phyloP scores from a whole-genome alignment of 2,888 invertebrate species.

The Zonitis immaculata region DNA sequence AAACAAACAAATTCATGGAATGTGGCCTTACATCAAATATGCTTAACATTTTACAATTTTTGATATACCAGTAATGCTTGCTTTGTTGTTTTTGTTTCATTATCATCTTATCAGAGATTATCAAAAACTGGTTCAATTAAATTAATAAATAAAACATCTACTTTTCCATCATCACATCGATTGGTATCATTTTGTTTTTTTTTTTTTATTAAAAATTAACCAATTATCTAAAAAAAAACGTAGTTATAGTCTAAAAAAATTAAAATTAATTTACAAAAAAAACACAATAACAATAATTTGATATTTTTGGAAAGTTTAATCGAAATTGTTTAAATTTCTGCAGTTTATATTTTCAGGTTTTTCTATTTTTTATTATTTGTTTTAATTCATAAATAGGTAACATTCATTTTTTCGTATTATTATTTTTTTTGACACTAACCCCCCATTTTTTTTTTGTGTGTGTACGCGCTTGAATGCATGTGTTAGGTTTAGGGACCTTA shows the following conservation, averaged over 20 bases:
- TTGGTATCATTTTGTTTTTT: background rate
- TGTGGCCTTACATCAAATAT: constrained; percentile 16
- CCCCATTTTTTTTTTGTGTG: constrained; percentile 30
- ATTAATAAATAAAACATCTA: constrained; percentile 9
- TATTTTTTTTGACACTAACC: constrained; percentile 38
- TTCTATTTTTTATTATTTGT: constrained; percentile 19
- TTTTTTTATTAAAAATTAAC: background rate
- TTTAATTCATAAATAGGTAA: constrained; percentile 33
- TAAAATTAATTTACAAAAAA: too few relatives aligned
- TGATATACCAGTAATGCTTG: constrained; percentile 11
- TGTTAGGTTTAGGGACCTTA: constrained; percentile 44
- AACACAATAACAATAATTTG: too few relatives aligned
- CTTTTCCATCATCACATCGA: constrained; percentile 16
- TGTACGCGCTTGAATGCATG: constrained; percentile 49
- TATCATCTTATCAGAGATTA: too few relatives aligned
- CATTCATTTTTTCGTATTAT: constrained; percentile 29
- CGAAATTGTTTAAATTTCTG: constrained; percentile 14
- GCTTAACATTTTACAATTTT: constrained; percentile 17
- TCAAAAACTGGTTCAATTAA: background rate
- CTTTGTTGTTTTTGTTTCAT: constrained; percentile 2
- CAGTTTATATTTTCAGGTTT: constrained; percentile 34
- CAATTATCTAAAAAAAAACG: background rate
- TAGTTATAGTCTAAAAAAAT: background rate
- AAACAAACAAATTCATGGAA: constrained; percentile 10
- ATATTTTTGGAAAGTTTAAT: too few relatives aligned